Base-by-base conservation (phyloP, 2,113 vertebrate species). In the Caretta caretta region DNA sequence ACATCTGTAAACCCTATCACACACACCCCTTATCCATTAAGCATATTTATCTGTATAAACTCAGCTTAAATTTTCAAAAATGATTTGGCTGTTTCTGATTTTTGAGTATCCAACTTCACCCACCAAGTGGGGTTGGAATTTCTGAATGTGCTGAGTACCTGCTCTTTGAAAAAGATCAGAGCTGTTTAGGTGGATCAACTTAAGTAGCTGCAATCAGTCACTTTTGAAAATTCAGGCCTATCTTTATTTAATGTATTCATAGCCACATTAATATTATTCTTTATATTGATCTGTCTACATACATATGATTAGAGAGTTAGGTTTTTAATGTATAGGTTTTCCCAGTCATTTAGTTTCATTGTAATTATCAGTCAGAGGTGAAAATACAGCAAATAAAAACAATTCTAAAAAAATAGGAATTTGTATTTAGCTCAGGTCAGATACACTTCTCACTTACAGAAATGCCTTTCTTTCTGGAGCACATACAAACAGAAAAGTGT, bases 211-310 rank as follows among this genome's bases (percentile, higher is more conserved):
- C 83, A 48, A 35, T 25, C 49, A 72, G 54, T 27, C 38, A 2
- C 5, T 12, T 62, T 87, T 90, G 65, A 14, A 42, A 90, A 24
- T 83, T 16, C 2, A 1, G 1, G 50, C 1, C 69, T 1, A 51
- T n/a, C 62, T 69, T 19, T 69, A 5, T 13, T 50, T 38, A 19
- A 29, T 12, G 14, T 35, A 76, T 89, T 87, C 90, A 1, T 8
- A 80, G 12, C 22, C 25, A 0, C 6, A 31, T 35, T 1, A 79
- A 5, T 38, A 35, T 25, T 38, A 35, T 25, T 54, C 0, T 69
- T 31, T 6, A 6, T 86, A 2, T 54, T 92, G 6, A 89, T 2
- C 8, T 89, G 2, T 72, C n/a, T 84, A 7, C 9, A 87, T 5
- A 38, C 79, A 35, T 31, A 22, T n/a, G 10, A 4, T n/a, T 24